Percentiles rank a stretch among this genome's conserved stretches.
phyloP scores from a whole-genome alignment of 2,113 vertebrate genomes.

The Suncus etruscus region DNA sequence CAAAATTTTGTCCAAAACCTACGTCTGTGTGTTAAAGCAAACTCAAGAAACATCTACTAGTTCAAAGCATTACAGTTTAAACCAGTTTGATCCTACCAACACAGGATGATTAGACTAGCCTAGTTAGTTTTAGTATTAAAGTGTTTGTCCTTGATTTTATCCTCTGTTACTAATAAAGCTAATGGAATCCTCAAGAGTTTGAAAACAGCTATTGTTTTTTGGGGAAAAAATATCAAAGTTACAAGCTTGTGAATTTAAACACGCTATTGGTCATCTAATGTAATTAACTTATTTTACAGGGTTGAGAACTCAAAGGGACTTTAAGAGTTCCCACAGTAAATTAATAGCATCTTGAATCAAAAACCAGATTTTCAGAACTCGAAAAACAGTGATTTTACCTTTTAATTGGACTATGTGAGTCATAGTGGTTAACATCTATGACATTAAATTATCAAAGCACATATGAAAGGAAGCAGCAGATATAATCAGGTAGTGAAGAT shows the following conservation, averaged over 20 bases:
- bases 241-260: conserved; percentile 18
- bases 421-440: conserved; percentile 18
- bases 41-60: neutral
- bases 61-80: neutral
- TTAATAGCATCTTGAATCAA: neutral
- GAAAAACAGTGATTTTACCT: neutral
- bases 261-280: neutral
- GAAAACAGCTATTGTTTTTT: no score
- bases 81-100: neutral
- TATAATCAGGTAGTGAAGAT: conserved; percentile 2
- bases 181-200: no score
- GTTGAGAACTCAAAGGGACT: neutral
- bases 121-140: neutral
- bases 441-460: conserved; percentile 43
- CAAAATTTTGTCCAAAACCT: neutral
- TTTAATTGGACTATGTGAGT: conserved; percentile 24
- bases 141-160: neutral
- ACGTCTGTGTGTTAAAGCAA: neutral
- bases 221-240: no score
- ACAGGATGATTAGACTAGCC: neutral
- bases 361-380: conserved; percentile 18
- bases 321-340: neutral
- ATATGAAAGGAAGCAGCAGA: neutral
- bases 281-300: conserved; percentile 14
- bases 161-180: no score